Conservation (phyloP, 2,888 invertebrate genomes). For the Petrolisthes cinctipes region DNA sequence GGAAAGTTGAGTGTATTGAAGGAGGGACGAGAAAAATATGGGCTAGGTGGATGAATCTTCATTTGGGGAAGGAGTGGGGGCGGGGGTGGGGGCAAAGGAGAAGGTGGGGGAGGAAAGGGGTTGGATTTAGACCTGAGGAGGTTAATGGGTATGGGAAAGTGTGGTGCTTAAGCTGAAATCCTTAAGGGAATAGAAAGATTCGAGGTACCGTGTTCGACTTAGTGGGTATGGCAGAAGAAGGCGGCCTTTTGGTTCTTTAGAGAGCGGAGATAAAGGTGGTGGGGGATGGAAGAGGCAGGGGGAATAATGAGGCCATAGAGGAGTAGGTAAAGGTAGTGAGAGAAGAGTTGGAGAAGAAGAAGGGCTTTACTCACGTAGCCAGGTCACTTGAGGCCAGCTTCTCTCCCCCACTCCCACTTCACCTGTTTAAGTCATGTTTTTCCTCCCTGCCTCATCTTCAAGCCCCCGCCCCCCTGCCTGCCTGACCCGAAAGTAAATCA, state of each 20-base stretch:
- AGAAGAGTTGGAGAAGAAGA: not conserved
- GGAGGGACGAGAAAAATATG: conserved; percentile 8
- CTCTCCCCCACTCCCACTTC: not conserved
- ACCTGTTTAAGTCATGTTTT: conserved; percentile 16
- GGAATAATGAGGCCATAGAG: not conserved
- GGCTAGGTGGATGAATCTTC: conserved; percentile 7
- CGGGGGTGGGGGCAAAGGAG: not conserved
- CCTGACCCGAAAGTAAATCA: not conserved
- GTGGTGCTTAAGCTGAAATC: not conserved
- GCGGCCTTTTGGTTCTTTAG: no score
- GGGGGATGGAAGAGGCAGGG: not conserved
- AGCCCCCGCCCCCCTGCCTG: not conserved
- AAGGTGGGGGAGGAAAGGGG: not conserved
- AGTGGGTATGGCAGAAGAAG: no score
- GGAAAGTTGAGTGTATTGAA: conserved; percentile 8
- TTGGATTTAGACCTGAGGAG: not conserved
- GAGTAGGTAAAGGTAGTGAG: not conserved
- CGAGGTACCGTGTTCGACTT: not conserved
- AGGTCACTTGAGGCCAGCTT: not conserved
- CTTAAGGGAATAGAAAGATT: not conserved
- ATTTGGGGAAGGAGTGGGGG: not conserved
- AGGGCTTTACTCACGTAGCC: conserved; percentile 1
- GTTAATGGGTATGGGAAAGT: not conserved
- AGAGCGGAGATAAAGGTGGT: not conserved
- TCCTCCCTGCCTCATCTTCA: conserved; percentile 2